Percentiles rank a stretch among this genome's conserved stretches.
Evolutionary conservation across 2,113 vertebrate genomes (phyloP).

Genomic region (Budorcas taxicolor): DNA sequence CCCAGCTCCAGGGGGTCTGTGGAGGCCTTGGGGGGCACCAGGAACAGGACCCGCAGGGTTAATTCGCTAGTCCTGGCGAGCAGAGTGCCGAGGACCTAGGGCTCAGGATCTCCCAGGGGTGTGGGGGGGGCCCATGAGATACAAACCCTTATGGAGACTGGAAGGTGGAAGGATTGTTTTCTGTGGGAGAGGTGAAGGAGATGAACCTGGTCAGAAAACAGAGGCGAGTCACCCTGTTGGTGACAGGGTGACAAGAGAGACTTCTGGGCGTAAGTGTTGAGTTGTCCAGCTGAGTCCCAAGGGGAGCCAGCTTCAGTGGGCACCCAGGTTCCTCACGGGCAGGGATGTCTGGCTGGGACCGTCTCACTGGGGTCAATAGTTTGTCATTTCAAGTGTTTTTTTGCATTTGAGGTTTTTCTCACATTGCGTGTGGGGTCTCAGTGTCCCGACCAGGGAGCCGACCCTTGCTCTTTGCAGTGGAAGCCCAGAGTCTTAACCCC

Average conservation of each 20-base stretch:
- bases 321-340: neutral
- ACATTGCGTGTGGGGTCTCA: neutral
- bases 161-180: neutral
- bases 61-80: neutral
- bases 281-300: neutral
- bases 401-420: neutral
- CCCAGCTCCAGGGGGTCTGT: neutral
- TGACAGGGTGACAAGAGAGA: neutral
- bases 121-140: neutral
- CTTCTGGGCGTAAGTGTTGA: neutral
- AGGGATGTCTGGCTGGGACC: neutral
- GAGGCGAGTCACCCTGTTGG: neutral
- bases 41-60: neutral
- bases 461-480: neutral
- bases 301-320: neutral
- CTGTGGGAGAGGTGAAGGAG: neutral
- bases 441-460: neutral
- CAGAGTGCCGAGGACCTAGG: neutral
- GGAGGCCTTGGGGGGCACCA: neutral
- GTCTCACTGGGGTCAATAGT: fast-evolving
- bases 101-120: fast-evolving
- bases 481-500: neutral
- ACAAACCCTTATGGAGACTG: neutral
- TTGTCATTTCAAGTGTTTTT: neutral
- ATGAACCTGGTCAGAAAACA: neutral